Base-by-base conservation (phyloP, 2,797 vertebrate genomes). In the Sphenopsis melanotis region DNA sequence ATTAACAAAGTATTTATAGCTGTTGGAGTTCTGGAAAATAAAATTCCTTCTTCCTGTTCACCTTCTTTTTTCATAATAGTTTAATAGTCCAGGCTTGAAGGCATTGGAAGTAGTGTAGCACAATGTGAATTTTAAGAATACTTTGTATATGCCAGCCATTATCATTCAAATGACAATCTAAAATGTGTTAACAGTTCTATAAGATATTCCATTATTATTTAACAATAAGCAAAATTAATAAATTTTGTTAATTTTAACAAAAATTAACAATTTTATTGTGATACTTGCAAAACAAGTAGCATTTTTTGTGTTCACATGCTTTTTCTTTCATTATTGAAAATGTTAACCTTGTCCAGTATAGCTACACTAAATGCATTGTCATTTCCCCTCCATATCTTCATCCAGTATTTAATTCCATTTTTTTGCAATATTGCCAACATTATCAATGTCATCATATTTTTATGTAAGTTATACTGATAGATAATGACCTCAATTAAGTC, bases 401-500 rank as follows among this genome's bases (percentile, higher is more conserved):
- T 63, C 24, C 18, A 80, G 8, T 68, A 42, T 44, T 89, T 94
- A 87, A 74, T 77, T 83, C 41, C 93, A 16, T n/a, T 93, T n/a
- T 36, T 89, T 82, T 83, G 49, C 64, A 90, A 85, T 87, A 92
- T 60, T 82, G 37, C 36, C 21, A 91, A 23, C 63, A 60, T 69
- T 70, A 92, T 37, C 44, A 77, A 50, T 76, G 36, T 66, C 49
- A 89, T 84, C 44, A 68, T 55, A 74, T 80, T 93, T 88, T 91
- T 53, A 49, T 81, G 24, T 78, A 80, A 90, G 68, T 80, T 91
- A 64, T 50, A 59, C 63, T 82, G 81, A 89, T 47, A 88, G 80
- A 69, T 79, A 91, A 91, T 72, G 55, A 90, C 75, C 16, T 90
- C 68, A 93, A 92, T 90, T 93, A 92, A 94, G 41, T 29, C 68